Evolutionary conservation across 2,797 vertebrate species (phyloP), one percentile per base, ranked within the genome.

Genomic region (Enteromius anoplus): DNA sequence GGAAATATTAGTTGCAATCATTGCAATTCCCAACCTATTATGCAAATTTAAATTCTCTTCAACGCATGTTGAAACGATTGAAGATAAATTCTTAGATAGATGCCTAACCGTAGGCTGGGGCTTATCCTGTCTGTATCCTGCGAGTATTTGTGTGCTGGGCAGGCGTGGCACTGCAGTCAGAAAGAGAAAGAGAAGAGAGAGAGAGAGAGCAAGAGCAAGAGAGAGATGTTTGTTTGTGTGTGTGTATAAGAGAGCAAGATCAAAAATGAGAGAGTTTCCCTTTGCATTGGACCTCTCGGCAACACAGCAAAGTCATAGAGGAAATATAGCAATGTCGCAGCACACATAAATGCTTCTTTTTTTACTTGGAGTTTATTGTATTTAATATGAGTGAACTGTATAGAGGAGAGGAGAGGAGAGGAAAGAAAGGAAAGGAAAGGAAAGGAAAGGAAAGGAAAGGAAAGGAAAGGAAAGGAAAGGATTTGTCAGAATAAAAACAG

Each of bases 101-200:
- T 19, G 42, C 32, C 6, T 58, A 45, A 80, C 4, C 7, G 7
- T 55, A 60, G 23, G 19, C 66, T 60, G 66, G 15, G 2, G 51
- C 66, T 80, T 71, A 70, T 70, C 55, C 29, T 55, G 68, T 60
- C 11, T 80, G 65, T 42, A 80, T 70, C 49, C 32, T n/a, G 34
- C 58, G 75, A 58, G 60, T 82, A 75, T 79, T 68, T 88, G 79
- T 78, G 85, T 83, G 71, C 76, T 85, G 76, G 86, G 83, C 78
- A 89, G 86, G 88, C 81, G 86, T 87, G 88, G 88, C 88, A 89
- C 86, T 86, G 88, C 85, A 86, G 86, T 73, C 78, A 72, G 73
- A 62, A 21, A 80, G 62, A 79, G 17, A 82, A 75, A 82, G 34
- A 84, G 62, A 70, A 73, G 58, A 75, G 66, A 80, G 72, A 72